Evolutionary conservation across 2,888 invertebrate species (phyloP).

Genomic region (Caenorhabditis macrosperma): DNA sequence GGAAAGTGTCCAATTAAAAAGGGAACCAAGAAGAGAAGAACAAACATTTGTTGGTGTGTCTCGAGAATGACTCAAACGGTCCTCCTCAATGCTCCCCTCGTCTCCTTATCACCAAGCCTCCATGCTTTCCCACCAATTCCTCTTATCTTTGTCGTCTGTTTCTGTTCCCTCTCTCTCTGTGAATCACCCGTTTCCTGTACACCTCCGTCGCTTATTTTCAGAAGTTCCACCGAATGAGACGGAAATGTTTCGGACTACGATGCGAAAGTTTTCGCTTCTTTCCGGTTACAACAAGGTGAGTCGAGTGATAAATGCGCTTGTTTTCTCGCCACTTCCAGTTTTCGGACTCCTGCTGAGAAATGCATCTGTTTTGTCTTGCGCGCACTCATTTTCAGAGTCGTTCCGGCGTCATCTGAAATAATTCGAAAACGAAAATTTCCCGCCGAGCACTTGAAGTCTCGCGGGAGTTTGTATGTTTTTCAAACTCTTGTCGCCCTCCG

Average conservation of each 20-base stretch:
- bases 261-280: slow-evolving; percentile 49
- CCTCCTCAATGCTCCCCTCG: not conserved
- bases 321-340: slow-evolving; percentile 9
- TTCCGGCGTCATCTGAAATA: not conserved
- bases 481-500: not conserved
- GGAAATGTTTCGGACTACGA: slow-evolving; percentile 41
- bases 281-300: slow-evolving; percentile 45
- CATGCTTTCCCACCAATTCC: not conserved
- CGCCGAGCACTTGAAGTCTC: too few species aligned
- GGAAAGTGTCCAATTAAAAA: slow-evolving; percentile 5
- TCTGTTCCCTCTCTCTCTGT: not conserved
- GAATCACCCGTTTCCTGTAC: not conserved
- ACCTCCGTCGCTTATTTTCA: not conserved
- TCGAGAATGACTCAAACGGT: slow-evolving; percentile 2
- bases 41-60: slow-evolving; percentile 12
- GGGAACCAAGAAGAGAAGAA: slow-evolving; percentile 6
- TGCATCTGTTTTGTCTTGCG: too few species aligned
- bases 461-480: slow-evolving; percentile 5
- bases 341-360: slow-evolving; percentile 8
- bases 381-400: too few species aligned
- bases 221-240: slow-evolving; percentile 1
- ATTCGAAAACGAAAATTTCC: not conserved
- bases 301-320: slow-evolving; percentile 6
- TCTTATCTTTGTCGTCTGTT: not conserved
- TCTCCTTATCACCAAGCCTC: not conserved